A percentile compares a stretch with the other conserved stretches of the same genome.
Conservation (phyloP, 2,888 invertebrate species). For the Colletes collaris region DNA sequence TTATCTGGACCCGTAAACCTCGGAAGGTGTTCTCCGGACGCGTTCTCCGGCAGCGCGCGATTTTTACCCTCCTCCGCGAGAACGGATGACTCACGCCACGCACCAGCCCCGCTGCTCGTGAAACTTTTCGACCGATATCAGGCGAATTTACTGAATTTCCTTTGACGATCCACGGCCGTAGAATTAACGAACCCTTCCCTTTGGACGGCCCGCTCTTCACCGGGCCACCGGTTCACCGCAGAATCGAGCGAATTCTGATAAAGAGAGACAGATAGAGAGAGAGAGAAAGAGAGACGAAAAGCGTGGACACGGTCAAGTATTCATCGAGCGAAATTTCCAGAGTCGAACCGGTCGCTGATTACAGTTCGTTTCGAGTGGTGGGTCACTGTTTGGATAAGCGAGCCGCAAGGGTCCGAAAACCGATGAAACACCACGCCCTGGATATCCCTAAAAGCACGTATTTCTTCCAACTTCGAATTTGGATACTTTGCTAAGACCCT, state of each 20-base stretch:
- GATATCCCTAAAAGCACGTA: too few species aligned
- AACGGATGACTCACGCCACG: slow-evolving; percentile 9
- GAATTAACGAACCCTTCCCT: slow-evolving; percentile 54
- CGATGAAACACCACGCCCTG: background rate
- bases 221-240: slow-evolving; percentile 13
- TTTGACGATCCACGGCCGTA: slow-evolving; percentile 50
- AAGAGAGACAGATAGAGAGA: too few species aligned
- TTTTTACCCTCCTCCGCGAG: slow-evolving; percentile 7
- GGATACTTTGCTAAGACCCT: too few species aligned
- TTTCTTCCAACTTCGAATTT: too few species aligned
- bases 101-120: slow-evolving; percentile 2
- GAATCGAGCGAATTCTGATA: slow-evolving; percentile 1
- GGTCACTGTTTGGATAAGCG: slow-evolving; percentile 34
- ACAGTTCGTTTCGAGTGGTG: slow-evolving; percentile 23
- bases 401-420: slow-evolving; percentile 17
- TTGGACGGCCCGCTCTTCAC: background rate
- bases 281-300: slow-evolving; percentile 1
- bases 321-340: slow-evolving; percentile 35
- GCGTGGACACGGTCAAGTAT: slow-evolving; percentile 4
- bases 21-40: slow-evolving; percentile 19
- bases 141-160: slow-evolving; percentile 60
- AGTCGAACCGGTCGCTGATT: slow-evolving; percentile 37
- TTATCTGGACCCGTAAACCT: slow-evolving; percentile 49
- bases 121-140: slow-evolving; percentile 56
- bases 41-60: slow-evolving; percentile 2